These are phyloP conservation scores for Bombus waltoni DNA, from an alignment of 1,140 invertebrate species.

Conservation along the genomic window DNA sequence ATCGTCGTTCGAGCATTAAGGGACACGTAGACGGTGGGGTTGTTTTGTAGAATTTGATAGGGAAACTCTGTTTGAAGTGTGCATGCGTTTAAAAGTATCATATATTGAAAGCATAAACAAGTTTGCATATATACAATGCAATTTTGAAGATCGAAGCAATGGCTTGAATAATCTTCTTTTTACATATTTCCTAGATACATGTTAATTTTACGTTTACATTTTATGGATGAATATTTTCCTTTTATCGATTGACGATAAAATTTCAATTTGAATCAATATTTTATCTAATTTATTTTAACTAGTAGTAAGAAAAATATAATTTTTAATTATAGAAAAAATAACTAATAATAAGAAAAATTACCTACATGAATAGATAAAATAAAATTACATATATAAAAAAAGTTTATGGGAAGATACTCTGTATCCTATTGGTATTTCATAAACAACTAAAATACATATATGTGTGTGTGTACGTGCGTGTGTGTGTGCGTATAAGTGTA, in stretches of 20 bases:
- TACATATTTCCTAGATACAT: not conserved
- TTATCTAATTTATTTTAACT: not conserved
- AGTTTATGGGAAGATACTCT: no score
- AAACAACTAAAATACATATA: not conserved
- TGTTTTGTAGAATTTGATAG: constrained; percentile 11
- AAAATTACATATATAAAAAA: no score
- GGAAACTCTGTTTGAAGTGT: not conserved
- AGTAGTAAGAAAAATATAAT: not conserved
- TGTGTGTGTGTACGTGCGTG: no score
- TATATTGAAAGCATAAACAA: not conserved
- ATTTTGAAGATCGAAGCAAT: not conserved
- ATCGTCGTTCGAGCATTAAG: constrained; percentile 26
- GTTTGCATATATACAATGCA: not conserved
- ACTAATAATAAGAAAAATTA: not conserved
- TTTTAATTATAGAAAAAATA: not conserved
- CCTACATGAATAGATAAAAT: not conserved
- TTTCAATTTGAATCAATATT: no score
- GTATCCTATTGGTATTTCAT: not conserved
- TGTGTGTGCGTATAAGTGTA: no score
- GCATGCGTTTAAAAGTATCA: not conserved
- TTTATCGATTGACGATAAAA: not conserved
- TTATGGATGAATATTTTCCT: not conserved
- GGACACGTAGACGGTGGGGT: not conserved
- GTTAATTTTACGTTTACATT: not conserved
- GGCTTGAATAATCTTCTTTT: not conserved